Evolutionary conservation across 2,797 vertebrate species (phyloP).

Genomic region (Sebastes itinus): DNA sequence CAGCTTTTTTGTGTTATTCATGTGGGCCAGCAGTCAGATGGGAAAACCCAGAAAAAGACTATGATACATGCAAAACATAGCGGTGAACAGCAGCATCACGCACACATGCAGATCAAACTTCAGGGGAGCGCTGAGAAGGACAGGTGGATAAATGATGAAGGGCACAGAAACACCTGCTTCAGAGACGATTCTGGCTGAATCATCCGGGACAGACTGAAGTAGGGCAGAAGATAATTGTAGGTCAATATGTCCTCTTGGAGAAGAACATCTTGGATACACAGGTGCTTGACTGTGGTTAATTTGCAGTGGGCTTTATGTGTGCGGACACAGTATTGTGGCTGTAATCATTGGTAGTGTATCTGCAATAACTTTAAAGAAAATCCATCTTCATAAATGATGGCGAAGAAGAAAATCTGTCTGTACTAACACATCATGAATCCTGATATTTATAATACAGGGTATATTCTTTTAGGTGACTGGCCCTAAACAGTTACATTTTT

Average conservation of each 20-base stretch:
- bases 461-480: background rate
- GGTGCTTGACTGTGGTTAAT: constrained; percentile 17
- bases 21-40: background rate
- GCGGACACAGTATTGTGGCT: background rate
- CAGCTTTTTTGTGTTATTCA: background rate
- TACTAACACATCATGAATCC: background rate
- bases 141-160: constrained; percentile 40
- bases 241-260: constrained; percentile 47
- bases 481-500: background rate
- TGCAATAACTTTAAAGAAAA: background rate
- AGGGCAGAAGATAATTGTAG: constrained; percentile 55
- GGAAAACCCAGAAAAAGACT: background rate
- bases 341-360: background rate
- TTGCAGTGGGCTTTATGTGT: background rate
- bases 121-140: constrained; percentile 4
- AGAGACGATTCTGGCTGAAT: constrained; percentile 4
- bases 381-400: background rate
- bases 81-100: background rate
- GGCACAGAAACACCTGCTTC: constrained; percentile 42
- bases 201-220: constrained; percentile 32
- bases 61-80: background rate
- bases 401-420: background rate
- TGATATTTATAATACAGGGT: background rate
- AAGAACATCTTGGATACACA: constrained; percentile 20
- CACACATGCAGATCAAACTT: constrained; percentile 8